phyloP scores from a whole-genome alignment of 2,797 vertebrate genomes.

The Phyllotis vaccarum region DNA sequence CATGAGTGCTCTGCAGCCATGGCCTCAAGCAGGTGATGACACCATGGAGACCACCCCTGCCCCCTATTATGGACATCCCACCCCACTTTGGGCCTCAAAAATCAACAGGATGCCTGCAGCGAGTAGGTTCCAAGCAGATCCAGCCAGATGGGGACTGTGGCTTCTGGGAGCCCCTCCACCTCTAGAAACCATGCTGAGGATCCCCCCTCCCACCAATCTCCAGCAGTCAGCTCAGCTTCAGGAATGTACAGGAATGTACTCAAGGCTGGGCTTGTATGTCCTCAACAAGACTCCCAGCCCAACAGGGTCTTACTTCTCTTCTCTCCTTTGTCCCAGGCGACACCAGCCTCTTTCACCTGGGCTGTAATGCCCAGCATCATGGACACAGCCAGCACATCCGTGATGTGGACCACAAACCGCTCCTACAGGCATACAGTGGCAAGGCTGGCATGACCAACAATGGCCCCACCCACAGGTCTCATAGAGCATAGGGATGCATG shows the following conservation, averaged over 20 bases:
- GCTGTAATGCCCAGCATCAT: constrained; percentile 99
- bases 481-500: neutral
- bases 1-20: neutral
- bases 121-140: neutral
- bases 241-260: fast-evolving
- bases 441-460: neutral
- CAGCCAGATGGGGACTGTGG: neutral
- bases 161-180: neutral
- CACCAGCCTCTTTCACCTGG: constrained; percentile 98
- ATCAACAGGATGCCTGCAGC: neutral
- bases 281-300: neutral
- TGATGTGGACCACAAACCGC: constrained; percentile 98
- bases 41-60: too few species aligned
- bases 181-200: fast-evolving
- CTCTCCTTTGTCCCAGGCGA: constrained; percentile 99
- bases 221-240: neutral
- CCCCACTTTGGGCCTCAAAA: neutral
- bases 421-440: constrained; percentile 88
- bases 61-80: neutral
- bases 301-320: constrained; percentile 94
- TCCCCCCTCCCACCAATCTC: neutral
- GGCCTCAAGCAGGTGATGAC: neutral
- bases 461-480: neutral
- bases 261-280: neutral
- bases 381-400: constrained; percentile 96